A percentile compares a stretch with the other conserved stretches of the same genome.
Conservation (phyloP, 2,113 vertebrate genomes). For the Stigmatopora nigra region DNA sequence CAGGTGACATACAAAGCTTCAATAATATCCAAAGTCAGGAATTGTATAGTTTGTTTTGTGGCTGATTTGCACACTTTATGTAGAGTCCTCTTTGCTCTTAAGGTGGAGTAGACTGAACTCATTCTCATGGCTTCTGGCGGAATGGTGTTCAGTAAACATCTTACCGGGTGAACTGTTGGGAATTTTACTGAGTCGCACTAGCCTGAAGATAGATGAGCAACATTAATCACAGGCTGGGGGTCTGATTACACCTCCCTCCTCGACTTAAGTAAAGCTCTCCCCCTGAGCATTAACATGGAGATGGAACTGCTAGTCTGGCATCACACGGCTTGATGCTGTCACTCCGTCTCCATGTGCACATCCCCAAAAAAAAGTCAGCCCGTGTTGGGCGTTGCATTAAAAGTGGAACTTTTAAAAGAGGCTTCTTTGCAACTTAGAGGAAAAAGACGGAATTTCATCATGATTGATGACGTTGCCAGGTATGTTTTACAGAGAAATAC, state of each 20-base stretch:
- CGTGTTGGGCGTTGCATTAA: slow-evolving; percentile 11
- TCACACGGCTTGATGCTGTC: slow-evolving; percentile 33
- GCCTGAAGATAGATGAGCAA: slow-evolving; percentile 60
- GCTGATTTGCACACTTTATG: slow-evolving; percentile 36
- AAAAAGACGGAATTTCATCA: neutral
- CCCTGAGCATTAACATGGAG: slow-evolving; percentile 43
- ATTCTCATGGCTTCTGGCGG: slow-evolving; percentile 55
- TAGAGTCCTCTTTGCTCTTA: slow-evolving; percentile 43
- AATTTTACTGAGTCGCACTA: slow-evolving; percentile 43
- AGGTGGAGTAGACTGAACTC: slow-evolving; percentile 54
- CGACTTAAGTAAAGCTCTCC: slow-evolving; percentile 67
- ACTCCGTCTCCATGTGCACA: slow-evolving; percentile 13
- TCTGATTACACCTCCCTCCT: slow-evolving; percentile 62
- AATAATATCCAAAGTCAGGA: slow-evolving; percentile 33
- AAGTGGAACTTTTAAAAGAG: neutral
- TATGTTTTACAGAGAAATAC: neutral
- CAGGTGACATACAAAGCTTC: slow-evolving; percentile 35
- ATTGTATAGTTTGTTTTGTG: slow-evolving; percentile 35
- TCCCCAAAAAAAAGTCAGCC: slow-evolving; percentile 20
- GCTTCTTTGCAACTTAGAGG: neutral
- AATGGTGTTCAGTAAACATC: slow-evolving; percentile 54
- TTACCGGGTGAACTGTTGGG: slow-evolving; percentile 52
- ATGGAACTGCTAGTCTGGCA: slow-evolving; percentile 40
- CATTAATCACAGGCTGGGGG: slow-evolving; percentile 69
- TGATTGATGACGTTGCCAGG: neutral